Conservation (phyloP, 2,113 vertebrate genomes). For the Phalacrocorax brasilianus region DNA sequence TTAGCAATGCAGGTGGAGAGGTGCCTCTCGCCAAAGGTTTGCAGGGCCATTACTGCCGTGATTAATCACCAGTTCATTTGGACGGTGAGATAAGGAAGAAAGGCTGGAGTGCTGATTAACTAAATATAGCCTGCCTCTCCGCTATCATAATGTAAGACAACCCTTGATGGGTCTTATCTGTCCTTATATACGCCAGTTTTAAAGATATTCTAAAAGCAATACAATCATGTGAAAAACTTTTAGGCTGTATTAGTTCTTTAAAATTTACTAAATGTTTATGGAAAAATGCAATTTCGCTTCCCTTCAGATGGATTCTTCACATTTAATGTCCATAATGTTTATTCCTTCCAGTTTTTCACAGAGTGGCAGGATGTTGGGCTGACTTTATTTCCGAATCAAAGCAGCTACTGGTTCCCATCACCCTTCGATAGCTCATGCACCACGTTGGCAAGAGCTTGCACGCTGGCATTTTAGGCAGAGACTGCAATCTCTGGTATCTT, state of each 20-base stretch:
- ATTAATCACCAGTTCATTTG: not conserved
- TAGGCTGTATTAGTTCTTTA: not conserved
- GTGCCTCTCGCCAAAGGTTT: not conserved
- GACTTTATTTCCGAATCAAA: not conserved
- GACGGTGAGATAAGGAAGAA: not conserved
- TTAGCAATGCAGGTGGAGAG: not conserved
- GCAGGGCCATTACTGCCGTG: not conserved
- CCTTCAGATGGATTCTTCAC: not conserved
- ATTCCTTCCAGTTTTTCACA: not conserved
- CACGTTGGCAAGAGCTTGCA: not conserved
- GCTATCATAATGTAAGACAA: accelerated
- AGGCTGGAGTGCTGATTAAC: not conserved
- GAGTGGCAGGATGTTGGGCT: not conserved
- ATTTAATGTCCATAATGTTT: not conserved
- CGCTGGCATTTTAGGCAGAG: not conserved
- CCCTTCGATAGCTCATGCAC: not conserved
- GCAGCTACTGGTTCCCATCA: not conserved
- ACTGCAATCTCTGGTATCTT: not conserved
- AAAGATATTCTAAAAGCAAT: not conserved
- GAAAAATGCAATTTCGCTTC: not conserved
- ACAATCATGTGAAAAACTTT: not conserved
- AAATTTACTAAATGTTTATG: not conserved
- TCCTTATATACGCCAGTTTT: accelerated
- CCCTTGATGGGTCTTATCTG: not conserved
- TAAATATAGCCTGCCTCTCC: too few relatives aligned